phyloP scores from a whole-genome alignment of 1,140 invertebrate genomes.

The Ruditapes philippinarum region DNA sequence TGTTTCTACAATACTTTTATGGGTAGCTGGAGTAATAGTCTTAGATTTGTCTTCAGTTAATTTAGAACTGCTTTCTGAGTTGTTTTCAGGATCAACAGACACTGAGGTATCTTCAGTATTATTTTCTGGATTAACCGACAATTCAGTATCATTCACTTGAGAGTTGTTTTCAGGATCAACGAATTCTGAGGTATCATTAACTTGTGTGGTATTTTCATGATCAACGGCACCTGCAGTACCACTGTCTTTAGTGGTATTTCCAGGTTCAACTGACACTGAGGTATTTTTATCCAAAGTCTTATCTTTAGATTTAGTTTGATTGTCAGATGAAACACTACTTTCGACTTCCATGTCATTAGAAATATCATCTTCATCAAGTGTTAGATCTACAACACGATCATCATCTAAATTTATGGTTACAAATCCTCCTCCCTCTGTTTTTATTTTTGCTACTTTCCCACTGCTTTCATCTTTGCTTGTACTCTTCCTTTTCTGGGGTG shows the following conservation, averaged over 20 bases:
- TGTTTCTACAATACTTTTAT: too few relatives aligned
- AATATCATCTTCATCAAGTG: slow-evolving; percentile 27
- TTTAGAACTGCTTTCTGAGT: background rate
- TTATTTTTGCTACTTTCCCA: slow-evolving; percentile 33
- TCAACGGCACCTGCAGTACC: too few relatives aligned
- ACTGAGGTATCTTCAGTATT: too few relatives aligned
- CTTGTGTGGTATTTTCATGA: background rate
- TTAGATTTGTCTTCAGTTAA: background rate
- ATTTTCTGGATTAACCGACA: background rate
- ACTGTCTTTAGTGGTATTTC: too few relatives aligned
- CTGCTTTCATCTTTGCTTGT: slow-evolving; percentile 25
- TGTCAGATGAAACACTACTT: background rate
- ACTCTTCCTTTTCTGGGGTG: slow-evolving; percentile 37
- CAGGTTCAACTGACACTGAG: too few relatives aligned
- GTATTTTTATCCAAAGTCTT: background rate
- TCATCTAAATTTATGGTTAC: slow-evolving; percentile 2
- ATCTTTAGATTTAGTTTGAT: background rate
- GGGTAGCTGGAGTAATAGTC: background rate
- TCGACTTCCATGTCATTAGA: background rate
- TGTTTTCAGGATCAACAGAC: background rate
- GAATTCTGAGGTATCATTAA: background rate
- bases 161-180: too few relatives aligned
- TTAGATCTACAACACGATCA: slow-evolving; percentile 29
- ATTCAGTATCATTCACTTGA: too few relatives aligned
- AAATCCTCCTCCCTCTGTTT: slow-evolving; percentile 48